Conservation (phyloP, 2,113 vertebrate genomes). For the Spilogale gracilis region DNA sequence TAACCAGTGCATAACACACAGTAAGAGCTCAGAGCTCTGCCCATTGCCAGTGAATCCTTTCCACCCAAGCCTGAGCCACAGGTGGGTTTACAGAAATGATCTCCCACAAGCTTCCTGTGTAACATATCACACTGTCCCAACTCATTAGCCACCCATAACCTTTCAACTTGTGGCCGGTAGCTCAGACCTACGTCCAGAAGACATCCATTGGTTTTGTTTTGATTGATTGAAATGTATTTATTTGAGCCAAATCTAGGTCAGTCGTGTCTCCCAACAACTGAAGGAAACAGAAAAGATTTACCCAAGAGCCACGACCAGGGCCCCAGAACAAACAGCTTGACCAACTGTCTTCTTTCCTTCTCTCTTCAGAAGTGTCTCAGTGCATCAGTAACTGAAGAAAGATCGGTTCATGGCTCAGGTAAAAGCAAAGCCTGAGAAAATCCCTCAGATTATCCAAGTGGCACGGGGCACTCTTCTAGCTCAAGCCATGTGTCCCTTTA, state of each 20-base stretch:
- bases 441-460: neutral
- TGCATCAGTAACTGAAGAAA: neutral
- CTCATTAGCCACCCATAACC: neutral
- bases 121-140: neutral
- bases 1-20: neutral
- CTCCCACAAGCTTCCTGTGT: neutral
- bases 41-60: rapidly evolving
- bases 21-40: neutral
- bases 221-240: neutral
- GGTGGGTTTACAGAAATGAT: neutral
- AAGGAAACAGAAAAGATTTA: neutral
- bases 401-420: neutral
- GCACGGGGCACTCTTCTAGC: neutral
- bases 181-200: neutral
- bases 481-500: neutral
- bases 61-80: too few species aligned
- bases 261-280: neutral
- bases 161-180: neutral
- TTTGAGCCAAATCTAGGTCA: neutral
- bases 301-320: neutral
- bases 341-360: neutral
- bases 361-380: neutral
- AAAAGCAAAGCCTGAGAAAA: neutral
- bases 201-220: neutral
- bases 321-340: neutral